Conservation (phyloP, 2,888 invertebrate genomes). For the Panzeria rudis region DNA sequence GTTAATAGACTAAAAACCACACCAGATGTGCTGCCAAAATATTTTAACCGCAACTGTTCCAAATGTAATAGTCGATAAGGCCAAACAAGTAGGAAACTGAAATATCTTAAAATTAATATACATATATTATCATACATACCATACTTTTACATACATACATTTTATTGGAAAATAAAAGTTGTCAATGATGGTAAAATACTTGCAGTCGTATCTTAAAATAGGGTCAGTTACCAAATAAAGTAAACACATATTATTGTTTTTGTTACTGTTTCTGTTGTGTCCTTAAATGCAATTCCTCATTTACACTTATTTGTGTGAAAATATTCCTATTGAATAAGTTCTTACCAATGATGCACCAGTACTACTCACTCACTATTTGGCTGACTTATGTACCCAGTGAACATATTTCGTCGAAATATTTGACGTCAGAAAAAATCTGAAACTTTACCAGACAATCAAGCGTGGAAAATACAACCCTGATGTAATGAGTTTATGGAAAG, state of each 20-base stretch:
- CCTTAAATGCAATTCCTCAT: slow-evolving; percentile 28
- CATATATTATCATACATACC: too few species aligned
- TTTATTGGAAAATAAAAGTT: background rate
- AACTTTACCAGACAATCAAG: too few species aligned
- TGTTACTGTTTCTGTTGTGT: background rate
- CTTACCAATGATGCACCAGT: slow-evolving; percentile 4
- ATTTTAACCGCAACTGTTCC: too few species aligned
- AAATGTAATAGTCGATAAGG: too few species aligned
- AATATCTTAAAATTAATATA: too few species aligned
- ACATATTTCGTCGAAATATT: too few species aligned
- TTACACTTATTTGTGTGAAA: slow-evolving; percentile 50
- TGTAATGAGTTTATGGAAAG: too few species aligned
- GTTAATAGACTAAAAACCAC: too few species aligned
- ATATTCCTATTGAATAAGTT: background rate
- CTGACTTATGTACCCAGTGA: background rate
- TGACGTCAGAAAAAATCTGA: too few species aligned
- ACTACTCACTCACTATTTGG: background rate
- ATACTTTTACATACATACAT: background rate
- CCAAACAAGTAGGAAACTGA: too few species aligned
- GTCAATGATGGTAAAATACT: background rate
- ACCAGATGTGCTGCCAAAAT: too few species aligned
- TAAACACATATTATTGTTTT: slow-evolving; percentile 17
- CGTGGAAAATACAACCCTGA: too few species aligned
- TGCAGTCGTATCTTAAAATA: slow-evolving; percentile 16
- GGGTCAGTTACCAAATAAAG: slow-evolving; percentile 48